Percentiles rank a stretch among this genome's conserved stretches.
These are phyloP conservation scores for Apotomis turbidana DNA, from an alignment of 2,888 invertebrate species.

Conservation along the genomic window DNA sequence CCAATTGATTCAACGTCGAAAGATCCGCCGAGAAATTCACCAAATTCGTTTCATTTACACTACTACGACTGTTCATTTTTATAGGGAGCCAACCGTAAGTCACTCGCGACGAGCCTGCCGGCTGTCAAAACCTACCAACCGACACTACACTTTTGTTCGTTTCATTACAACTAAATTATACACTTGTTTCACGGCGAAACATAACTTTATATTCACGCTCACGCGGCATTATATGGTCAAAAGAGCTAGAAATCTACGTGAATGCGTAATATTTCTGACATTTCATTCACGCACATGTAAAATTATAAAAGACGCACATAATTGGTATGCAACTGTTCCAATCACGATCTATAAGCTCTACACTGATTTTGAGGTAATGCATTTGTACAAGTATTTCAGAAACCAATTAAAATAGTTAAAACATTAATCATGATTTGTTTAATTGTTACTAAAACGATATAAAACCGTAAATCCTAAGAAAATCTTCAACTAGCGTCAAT, in stretches of 20 bases:
- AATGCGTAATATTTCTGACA: constrained; percentile 66
- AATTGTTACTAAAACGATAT: constrained; percentile 48
- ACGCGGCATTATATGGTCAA: constrained; percentile 69
- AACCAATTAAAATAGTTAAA: constrained; percentile 49
- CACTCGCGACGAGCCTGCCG: constrained; percentile 75
- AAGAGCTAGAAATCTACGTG: constrained; percentile 62
- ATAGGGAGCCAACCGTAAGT: constrained; percentile 63
- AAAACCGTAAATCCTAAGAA: constrained; percentile 49
- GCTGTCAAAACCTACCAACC: constrained; percentile 73
- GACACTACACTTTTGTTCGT: constrained; percentile 69
- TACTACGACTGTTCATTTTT: constrained; percentile 81
- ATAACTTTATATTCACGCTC: constrained; percentile 49
- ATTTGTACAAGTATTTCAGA: constrained; percentile 56
- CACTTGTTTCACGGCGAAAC: constrained; percentile 46
- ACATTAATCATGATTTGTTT: constrained; percentile 51
- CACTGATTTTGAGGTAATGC: constrained; percentile 52
- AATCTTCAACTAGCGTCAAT: constrained; percentile 70
- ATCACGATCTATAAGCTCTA: constrained; percentile 48
- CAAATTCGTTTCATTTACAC: constrained; percentile 79
- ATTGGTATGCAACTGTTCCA: constrained; percentile 54
- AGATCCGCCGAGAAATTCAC: constrained; percentile 77
- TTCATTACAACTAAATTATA: constrained; percentile 67
- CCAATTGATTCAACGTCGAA: constrained; percentile 69
- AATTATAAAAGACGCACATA: constrained; percentile 70
- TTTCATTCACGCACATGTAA: constrained; percentile 77